Evolutionary conservation across 2,113 vertebrate genomes (phyloP), one percentile per base, ranked within the genome.

Genomic region (Oenanthe oenanthe): DNA sequence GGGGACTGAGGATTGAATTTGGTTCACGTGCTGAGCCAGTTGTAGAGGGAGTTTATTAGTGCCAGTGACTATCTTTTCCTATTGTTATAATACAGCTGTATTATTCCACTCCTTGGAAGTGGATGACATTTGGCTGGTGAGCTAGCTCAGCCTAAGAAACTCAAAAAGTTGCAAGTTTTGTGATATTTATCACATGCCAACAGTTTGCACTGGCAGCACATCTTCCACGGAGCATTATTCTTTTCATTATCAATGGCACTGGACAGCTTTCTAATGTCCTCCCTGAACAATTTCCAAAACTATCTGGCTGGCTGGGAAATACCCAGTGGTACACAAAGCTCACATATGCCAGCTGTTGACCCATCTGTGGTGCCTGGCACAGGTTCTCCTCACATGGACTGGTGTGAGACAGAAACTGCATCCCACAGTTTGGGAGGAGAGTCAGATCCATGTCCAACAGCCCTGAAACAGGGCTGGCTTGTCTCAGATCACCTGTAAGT

Each of bases 211-310:
- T 77, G 63, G 77, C 75, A 93, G 20, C 29, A 85, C 50, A 32
- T 85, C 42, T 73, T 93, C 76, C 47, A 36, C 50, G 32, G 21
- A 83, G 20, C 53, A 45, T 91, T 91, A 29, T 78, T 91, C 36
- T 87, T 81, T 53, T 63, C 88, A 36, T 80, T 87, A 84, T 92
- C 86, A 80, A 20, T 88, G 79, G 47, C 57, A 71, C 54, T 81
- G 87, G 92, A 85, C 60, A 92, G 81, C 77, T 97, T 97, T 94
- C 77, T 94, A 92, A 73, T 2, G 20, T 58, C 48, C 67, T 86
- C 26, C 31, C 63, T 77, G 71, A 92, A 81, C 10, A 10, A 51
- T 92, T 91, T 89, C 72, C 93, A 93, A 88, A 92, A 48, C 36
- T 65, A 18, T 89, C 40, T 75, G 21, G 3, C 74, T 95, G 92